These are phyloP conservation scores for Drosophila ustulata DNA, from an alignment of 2,888 invertebrate genomes.

Conservation along the genomic window DNA sequence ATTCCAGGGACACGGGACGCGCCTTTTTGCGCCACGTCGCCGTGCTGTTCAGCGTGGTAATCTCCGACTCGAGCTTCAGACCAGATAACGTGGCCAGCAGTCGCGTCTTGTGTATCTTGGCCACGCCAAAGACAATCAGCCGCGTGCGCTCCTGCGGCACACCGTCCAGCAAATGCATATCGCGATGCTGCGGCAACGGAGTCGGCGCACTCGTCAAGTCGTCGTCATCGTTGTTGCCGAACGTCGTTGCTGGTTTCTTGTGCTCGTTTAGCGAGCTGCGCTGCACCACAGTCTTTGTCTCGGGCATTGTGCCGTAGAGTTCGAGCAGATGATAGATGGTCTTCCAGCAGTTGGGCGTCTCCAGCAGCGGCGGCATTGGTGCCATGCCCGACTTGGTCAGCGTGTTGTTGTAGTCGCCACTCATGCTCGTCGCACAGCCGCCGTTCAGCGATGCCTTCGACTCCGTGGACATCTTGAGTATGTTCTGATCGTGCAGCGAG, in stretches of 20 bases:
- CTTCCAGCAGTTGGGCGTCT: conserved; percentile 94
- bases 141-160: conserved; percentile 89
- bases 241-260: conserved; percentile 85
- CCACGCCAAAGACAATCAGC: conserved; percentile 94
- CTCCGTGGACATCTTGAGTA: conserved; percentile 82
- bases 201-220: conserved; percentile 85
- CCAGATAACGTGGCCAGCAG: conserved; percentile 96
- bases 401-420: conserved; percentile 82
- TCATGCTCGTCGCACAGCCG: conserved; percentile 82
- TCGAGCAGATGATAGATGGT: conserved; percentile 96
- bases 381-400: conserved; percentile 78
- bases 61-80: conserved; percentile 96
- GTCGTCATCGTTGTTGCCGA: conserved; percentile 80
- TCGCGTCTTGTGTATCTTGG: conserved; percentile 93
- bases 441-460: conserved; percentile 85
- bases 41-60: conserved; percentile 95
- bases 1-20: conserved; percentile 89
- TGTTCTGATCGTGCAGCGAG: conserved; percentile 84
- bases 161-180: conserved; percentile 77
- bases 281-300: conserved; percentile 95
- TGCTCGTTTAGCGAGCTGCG: conserved; percentile 78
- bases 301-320: conserved; percentile 97
- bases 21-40: conserved; percentile 95
- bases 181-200: conserved; percentile 82
- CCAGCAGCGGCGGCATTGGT: conserved; percentile 73